Conservation (phyloP, 2,797 vertebrate genomes). For the Typhlichthys subterraneus region DNA sequence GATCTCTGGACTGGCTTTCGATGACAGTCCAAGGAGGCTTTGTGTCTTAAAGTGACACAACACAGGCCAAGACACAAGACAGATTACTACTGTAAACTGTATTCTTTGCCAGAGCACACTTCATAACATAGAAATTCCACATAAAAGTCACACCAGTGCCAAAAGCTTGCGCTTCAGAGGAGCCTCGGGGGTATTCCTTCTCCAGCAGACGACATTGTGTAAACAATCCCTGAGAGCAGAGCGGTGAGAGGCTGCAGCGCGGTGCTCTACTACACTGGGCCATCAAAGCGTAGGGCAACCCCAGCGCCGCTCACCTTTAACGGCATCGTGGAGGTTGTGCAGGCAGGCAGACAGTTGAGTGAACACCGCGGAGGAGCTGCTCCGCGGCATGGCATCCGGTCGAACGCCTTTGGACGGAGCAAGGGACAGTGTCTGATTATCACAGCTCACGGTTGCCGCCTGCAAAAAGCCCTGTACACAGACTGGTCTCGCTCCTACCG, state of each 20-base stretch:
- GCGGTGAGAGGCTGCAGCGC: conserved; percentile 10
- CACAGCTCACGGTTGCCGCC: too few relatives aligned
- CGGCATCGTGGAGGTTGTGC: conserved; percentile 86
- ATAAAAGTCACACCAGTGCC: neutral
- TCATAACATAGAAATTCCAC: conserved; percentile 8
- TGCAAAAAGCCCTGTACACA: too few relatives aligned
- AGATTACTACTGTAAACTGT: conserved; percentile 2
- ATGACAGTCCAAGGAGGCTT: neutral
- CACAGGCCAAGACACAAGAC: neutral
- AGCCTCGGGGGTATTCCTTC: conserved; percentile 20
- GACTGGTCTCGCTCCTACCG: too few relatives aligned
- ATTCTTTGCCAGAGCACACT: conserved; percentile 18
- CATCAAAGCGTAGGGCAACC: too few relatives aligned
- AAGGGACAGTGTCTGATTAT: too few relatives aligned
- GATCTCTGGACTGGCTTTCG: neutral
- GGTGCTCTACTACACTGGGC: too few relatives aligned
- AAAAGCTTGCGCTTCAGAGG: neutral
- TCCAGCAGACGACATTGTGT: conserved; percentile 3
- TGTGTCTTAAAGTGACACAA: conserved; percentile 6
- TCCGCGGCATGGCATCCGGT: conserved; percentile 85
- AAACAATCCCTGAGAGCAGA: conserved; percentile 8
- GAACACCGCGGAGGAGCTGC: conserved; percentile 87
- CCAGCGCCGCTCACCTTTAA: conserved; percentile 83
- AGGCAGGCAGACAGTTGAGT: conserved; percentile 88
- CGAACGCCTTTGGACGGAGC: conserved; percentile 68